These are phyloP conservation scores for Ruditapes philippinarum DNA, from an alignment of 1,140 invertebrate genomes.

Conservation along the genomic window DNA sequence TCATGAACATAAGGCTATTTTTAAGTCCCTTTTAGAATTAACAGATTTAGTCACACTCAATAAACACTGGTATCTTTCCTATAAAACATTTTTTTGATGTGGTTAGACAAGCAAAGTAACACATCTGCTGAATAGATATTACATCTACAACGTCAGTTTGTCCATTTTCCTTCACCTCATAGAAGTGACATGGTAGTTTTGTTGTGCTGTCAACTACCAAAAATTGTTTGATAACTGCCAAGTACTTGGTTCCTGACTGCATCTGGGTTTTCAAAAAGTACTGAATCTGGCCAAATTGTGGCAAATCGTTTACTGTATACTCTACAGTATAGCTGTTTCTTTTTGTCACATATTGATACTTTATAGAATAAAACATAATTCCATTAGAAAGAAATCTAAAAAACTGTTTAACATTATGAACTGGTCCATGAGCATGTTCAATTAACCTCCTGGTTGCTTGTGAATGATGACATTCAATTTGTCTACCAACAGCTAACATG, in stretches of 20 bases:
- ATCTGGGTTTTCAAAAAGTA: not conserved
- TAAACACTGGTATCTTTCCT: not conserved
- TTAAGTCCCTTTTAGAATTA: no score
- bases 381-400: not conserved
- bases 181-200: not conserved
- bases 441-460: not conserved
- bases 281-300: not conserved
- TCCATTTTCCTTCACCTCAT: not conserved
- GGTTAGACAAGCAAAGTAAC: not conserved
- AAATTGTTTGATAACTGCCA: not conserved
- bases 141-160: not conserved
- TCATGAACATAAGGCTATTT: no score
- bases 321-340: conserved; percentile 14
- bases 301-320: not conserved
- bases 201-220: not conserved
- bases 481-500: not conserved
- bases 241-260: not conserved
- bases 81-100: not conserved
- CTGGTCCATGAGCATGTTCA: not conserved
- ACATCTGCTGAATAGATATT: not conserved
- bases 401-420: not conserved
- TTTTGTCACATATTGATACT: not conserved
- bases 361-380: not conserved
- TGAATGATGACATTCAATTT: not conserved
- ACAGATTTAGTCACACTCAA: not conserved